phyloP scores from a whole-genome alignment of 2,888 invertebrate genomes.

The Strigamia transsilvanica region DNA sequence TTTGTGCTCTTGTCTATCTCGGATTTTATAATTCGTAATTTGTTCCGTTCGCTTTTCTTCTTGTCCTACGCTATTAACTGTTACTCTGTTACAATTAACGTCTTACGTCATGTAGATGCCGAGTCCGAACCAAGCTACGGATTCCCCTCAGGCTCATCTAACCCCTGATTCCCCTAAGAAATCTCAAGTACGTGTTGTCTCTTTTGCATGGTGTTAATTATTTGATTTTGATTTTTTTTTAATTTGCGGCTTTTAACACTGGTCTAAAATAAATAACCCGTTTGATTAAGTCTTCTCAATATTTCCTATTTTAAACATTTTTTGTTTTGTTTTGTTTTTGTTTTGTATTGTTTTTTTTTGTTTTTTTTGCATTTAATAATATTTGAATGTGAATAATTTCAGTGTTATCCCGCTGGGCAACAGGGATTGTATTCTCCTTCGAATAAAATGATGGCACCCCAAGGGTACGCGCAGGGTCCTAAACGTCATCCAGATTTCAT shows the following conservation, averaged over 20 bases:
- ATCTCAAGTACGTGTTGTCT: conserved; percentile 52
- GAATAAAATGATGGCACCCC: conserved; percentile 61
- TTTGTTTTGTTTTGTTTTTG: background rate
- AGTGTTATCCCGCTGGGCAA: conserved; percentile 54
- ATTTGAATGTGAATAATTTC: background rate
- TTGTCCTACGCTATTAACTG: conserved; percentile 28
- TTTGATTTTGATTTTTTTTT: background rate
- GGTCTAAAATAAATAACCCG: background rate
- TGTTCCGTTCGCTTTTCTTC: background rate
- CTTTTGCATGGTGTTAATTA: conserved; percentile 10
- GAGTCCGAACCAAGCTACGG: conserved; percentile 46
- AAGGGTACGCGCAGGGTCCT: conserved; percentile 58
- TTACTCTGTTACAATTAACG: conserved; percentile 23
- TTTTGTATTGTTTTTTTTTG: background rate
- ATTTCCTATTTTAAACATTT: background rate
- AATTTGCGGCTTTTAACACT: conserved; percentile 36
- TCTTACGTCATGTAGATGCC: conserved; percentile 48
- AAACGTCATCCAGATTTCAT: conserved; percentile 60
- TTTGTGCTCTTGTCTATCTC: background rate
- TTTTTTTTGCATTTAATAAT: background rate
- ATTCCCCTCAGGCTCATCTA: conserved; percentile 51
- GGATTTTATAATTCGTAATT: background rate
- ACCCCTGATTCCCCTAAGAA: conserved; percentile 54
- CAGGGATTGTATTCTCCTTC: conserved; percentile 54
- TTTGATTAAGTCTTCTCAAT: background rate